A percentile compares a stretch with the other conserved stretches of the same genome.
Conservation (phyloP, 2,888 invertebrate genomes). For the Tineola bisselliella region DNA sequence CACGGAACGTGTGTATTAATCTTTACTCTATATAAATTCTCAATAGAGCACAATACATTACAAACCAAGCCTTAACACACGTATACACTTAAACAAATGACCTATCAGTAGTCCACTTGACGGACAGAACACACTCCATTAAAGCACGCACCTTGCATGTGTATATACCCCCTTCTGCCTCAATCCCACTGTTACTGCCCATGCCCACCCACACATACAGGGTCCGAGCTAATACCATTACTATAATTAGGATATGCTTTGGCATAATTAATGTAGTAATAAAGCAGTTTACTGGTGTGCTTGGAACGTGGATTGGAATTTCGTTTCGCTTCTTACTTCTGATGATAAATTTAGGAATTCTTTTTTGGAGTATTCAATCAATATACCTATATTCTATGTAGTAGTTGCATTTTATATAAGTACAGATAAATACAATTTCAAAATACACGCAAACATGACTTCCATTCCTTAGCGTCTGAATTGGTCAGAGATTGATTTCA, state of each 20-base stretch:
- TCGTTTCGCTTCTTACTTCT: background rate
- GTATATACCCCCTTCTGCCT: slow-evolving; percentile 20
- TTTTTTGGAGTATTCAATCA: too few species aligned
- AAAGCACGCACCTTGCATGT: slow-evolving; percentile 10
- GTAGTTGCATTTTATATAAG: background rate
- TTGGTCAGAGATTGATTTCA: slow-evolving; percentile 3
- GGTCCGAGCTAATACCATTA: slow-evolving; percentile 55
- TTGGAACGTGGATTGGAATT: slow-evolving; percentile 4
- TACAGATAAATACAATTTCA: background rate
- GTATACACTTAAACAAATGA: slow-evolving; percentile 11
- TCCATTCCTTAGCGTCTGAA: background rate
- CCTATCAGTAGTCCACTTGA: slow-evolving; percentile 8
- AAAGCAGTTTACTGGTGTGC: slow-evolving; percentile 28
- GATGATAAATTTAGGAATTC: background rate
- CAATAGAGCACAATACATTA: background rate
- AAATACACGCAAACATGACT: background rate
- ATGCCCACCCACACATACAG: slow-evolving; percentile 36
- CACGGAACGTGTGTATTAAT: too few species aligned
- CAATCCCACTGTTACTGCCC: slow-evolving; percentile 15
- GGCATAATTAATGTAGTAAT: slow-evolving; percentile 62
- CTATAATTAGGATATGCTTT: slow-evolving; percentile 64
- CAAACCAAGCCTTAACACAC: background rate
- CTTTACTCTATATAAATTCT: background rate
- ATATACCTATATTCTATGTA: too few species aligned
- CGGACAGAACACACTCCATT: slow-evolving; percentile 3